Conservation (phyloP, 2,797 vertebrate species). For the Sebastes dallii region DNA sequence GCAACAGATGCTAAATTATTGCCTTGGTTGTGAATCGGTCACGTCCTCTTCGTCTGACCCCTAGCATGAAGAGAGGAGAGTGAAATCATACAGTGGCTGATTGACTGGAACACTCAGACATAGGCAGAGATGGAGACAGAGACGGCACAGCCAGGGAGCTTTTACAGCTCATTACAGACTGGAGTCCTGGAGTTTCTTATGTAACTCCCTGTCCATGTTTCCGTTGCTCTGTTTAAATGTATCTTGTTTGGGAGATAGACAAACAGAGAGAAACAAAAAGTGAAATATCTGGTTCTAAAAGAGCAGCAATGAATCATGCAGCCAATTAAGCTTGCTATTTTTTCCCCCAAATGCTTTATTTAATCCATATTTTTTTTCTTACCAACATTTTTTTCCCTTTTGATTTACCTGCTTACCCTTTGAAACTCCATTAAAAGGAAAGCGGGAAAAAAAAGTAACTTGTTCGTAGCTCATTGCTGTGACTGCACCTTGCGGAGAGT, state of each 20-base stretch:
- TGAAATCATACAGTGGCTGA: slow-evolving; percentile 27
- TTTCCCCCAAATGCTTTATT: slow-evolving; percentile 13
- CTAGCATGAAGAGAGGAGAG: slow-evolving; percentile 9
- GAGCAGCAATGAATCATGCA: slow-evolving; percentile 31
- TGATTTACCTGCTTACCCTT: slow-evolving; percentile 34
- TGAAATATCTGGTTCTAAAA: slow-evolving; percentile 27
- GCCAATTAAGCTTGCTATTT: slow-evolving; percentile 42
- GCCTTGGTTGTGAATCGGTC: neutral
- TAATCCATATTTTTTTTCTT: slow-evolving; percentile 19
- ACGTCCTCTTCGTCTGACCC: slow-evolving; percentile 22
- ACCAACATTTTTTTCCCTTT: neutral
- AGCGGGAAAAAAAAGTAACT: neutral
- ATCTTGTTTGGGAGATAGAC: slow-evolving; percentile 17
- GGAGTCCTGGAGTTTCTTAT: slow-evolving; percentile 50
- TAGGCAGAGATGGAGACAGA: slow-evolving; percentile 26
- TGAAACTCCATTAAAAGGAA: slow-evolving; percentile 41
- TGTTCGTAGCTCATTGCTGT: slow-evolving; percentile 22
- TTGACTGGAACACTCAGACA: slow-evolving; percentile 47
- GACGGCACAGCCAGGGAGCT: slow-evolving; percentile 39
- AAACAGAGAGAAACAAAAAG: slow-evolving; percentile 26
- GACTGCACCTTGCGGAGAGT: slow-evolving; percentile 22
- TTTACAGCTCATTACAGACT: slow-evolving; percentile 62
- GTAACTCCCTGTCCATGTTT: slow-evolving; percentile 45
- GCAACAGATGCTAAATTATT: neutral
- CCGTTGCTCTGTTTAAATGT: slow-evolving; percentile 25